Base-by-base conservation (phyloP, 1,140 invertebrate species). In the Musca domestica region DNA sequence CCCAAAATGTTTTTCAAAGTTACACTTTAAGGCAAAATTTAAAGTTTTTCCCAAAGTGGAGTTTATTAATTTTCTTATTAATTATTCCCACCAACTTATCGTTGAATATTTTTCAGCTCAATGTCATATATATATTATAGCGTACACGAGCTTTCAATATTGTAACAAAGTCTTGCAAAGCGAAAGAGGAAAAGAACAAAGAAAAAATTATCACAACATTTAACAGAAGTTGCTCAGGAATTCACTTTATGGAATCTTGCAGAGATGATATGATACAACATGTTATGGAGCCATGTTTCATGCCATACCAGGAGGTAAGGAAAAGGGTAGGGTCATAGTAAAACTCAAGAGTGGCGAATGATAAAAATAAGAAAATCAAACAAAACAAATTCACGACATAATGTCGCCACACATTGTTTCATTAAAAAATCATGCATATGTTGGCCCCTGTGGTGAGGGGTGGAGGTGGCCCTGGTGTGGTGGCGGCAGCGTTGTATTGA, bases 241-340 rank as follows among this genome's bases (percentile, higher is more conserved):
- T 56, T 56, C 52, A 56, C 52, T 56, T 56, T 56, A 56, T 56
- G 52, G 23, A 56, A 56, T 14, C 15, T 23, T 56, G 52, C 52
- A 56, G 52, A 56, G 25, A 56, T 56, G 52, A 56, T 27, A 56
- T 56, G 52, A 56, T 56, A 56, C 52, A 56, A 56, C 23, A 54
- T 54, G 51, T 22, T 54, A 54, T 22, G 10, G 1, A 54, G 10
- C 3, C 17, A 41, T 41, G 34, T 41, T 41, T 41, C 10, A 12
- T 41, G 34, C 34, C 34, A 12, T 10, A 41, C 34, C 34, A 41
- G 12, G 2, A 10, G 34, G n/a, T n/a, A 20, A 5, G 12, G 51
- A 5, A 41, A 41, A 7, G 34, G 34, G n/a, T n/a, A 20, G 17
- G 12, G 51, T 52, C 12, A 3, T 23, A 20, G 12, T 4, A 4